Evolutionary conservation across 1,140 invertebrate species (phyloP), one percentile per base, ranked within the genome.

Genomic region (Metopolophium dirhodum): DNA sequence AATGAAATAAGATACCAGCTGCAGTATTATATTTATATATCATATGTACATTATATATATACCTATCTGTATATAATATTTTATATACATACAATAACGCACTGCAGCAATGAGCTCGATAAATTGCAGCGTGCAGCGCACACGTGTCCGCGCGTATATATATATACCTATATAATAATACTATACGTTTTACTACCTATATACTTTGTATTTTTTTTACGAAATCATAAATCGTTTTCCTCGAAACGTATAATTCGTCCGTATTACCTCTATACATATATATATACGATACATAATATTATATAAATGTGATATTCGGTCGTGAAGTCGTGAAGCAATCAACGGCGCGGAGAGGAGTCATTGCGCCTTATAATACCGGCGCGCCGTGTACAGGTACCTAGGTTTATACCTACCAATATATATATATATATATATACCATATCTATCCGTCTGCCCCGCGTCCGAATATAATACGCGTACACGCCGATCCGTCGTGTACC

Each of bases 301-400:
- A 88, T 88, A 86, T 77, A 77, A 91, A 77, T 82, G 68, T 92
- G 47, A 83, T 92, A 54, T 83, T 86, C 35, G 91, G 47, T 85
- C 82, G 91, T 93, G 91, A 93, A 93, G 82, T 93, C 91, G 91
- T 93, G 91, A 93, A 93, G 82, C 49, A 93, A 93, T 93, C 91
- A 93, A 57, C 41, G 47, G 20, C 35, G 90, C 68, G 41, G 91
- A 91, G 90, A 54, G 35, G 91, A 92, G 77, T 85, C 91, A 85
- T 92, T 85, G 91, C 18, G 61, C 90, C 57, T 45, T 77, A n/a
- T 77, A 77, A 77, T 77, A 77, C 61, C 20, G 22, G 7, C 51
- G 51, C 20, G 22, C 51, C 61, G 23, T 14, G 26, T 61, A 61
- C 30, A 61, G 26, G 26, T 61, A 22, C 22, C 9, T 47, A 47